Base-by-base conservation (phyloP, 2,888 invertebrate species). In the Melanophora roralis region DNA sequence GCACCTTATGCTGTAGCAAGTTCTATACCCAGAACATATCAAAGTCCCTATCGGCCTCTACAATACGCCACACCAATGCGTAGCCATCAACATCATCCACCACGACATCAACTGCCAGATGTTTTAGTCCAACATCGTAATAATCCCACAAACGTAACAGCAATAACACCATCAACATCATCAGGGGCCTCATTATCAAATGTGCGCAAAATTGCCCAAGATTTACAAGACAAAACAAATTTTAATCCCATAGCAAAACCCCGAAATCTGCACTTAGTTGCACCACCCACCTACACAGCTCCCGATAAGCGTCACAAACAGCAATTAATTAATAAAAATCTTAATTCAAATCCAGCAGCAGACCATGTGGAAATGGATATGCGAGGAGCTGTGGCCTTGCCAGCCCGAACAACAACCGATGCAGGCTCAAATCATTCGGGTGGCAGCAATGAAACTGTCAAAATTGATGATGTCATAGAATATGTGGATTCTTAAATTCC, bases 391-490 rank as follows among this genome's bases (percentile, higher is more conserved):
- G 76, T 83, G 71, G 82, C 85, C 36, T 79, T 84, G 64, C 81
- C 83, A 60, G 43, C 45, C 14, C 38, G 45, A 16, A n/a, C 72
- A 19, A 81, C 84, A 57, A 60, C 82, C 45, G 88, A 89, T 82
- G 84, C 85, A 1, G 85, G 86, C n/a, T 90, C 90, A 11, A 85
- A 89, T 86, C 89, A 90, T 85, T 90, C 90, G 16, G 90, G 90
- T 51, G 90, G 90, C 76, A 90, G 90, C 81, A 85, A 89, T 85
- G 88, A 88, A 81, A 90, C 90, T 60, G 87, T 89, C 57, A 86
- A 89, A 85, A 89, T 90, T 65, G 89, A 89, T 72, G 90, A 90
- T 82, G 86, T 89, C 77, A 89, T 90, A 55, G 86, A 86, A 65
- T 90, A 90, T 83, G 89, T 85, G 21, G 90, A 89, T 81, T 89